Evolutionary conservation across 2,888 invertebrate species (phyloP).

Genomic region (Ichneumoninae sp.): DNA sequence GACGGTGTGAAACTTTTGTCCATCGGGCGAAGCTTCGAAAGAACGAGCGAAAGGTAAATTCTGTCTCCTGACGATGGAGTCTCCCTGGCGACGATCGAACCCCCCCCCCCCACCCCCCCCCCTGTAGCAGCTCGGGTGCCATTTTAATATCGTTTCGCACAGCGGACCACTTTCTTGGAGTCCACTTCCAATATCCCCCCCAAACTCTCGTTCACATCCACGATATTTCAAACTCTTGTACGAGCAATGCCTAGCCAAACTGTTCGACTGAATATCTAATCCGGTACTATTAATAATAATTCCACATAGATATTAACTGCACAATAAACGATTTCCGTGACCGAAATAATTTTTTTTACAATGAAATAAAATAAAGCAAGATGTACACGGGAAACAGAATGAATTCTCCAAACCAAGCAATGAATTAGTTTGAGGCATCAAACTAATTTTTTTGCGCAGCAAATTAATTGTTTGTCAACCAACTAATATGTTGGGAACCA

Average conservation of each 20-base stretch:
- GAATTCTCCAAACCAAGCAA: neutral
- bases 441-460: neutral
- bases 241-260: constrained; percentile 8
- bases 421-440: neutral
- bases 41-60: constrained; percentile 45
- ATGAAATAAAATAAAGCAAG: neutral
- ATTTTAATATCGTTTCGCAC: constrained; percentile 66
- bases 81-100: constrained; percentile 50
- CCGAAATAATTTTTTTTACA: neutral
- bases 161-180: constrained; percentile 23
- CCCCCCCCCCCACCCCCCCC: constrained; percentile 20
- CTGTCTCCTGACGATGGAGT: neutral
- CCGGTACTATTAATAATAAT: constrained; percentile 32
- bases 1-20: constrained; percentile 55
- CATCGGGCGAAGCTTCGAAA: constrained; percentile 19
- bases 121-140: constrained; percentile 49
- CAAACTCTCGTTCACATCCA: neutral
- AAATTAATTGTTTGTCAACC: neutral
- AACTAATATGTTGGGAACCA: neutral
- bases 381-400: neutral
- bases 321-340: neutral
- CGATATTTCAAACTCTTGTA: constrained; percentile 42
- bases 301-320: neutral
- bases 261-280: constrained; percentile 35
- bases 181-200: constrained; percentile 42